Base-by-base conservation (phyloP, 2,888 invertebrate genomes). In the Philereme vetulata region DNA sequence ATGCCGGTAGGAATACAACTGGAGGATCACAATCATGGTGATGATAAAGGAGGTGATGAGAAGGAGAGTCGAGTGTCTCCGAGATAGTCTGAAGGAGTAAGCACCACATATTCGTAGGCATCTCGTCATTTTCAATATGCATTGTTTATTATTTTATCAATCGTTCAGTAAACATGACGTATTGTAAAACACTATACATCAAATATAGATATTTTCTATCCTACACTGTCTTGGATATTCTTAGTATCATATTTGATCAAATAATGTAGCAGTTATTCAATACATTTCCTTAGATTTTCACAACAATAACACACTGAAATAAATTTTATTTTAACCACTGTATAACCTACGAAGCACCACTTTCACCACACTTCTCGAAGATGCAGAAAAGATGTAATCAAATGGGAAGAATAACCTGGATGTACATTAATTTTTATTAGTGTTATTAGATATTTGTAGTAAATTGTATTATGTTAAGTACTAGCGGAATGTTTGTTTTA, bases 41-140 rank as follows among this genome's bases (percentile, higher is more conserved):
- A 86, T 68, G 66, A 88, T 78, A 58, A 90, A 82, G 10, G 77
- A 78, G 34, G 76, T 76, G 56, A 87, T 80, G 7, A 90, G 77
- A 48, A 90, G 68, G 35, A 88, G 58, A 0, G 89, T 92, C 4
- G 91, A 89, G 71, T 90, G 85, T 63, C 82, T 83, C 62, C 86
- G 81, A 52, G 83, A 82, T 64, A 90, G 72, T 64, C 90, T 82
- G 80, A 84, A 88, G 60, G 87, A 85, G 76, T 90, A 92, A 49
- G 90, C 89, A 61, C 89, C 84, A 72, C 82, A 88, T 75, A 90
- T 84, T 67, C 85, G 81, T 66, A 88, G 71, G 75, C 91, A 92
- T 85, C 77, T 84, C 82, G 81, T 77, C 90, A 92, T 92, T 70
- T 81, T 88, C 74, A 74, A 70, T 70, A 74, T 65, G 75, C 90